Percentiles rank a stretch among this genome's conserved stretches.
phyloP scores from a whole-genome alignment of 2,113 vertebrate species.

The Dendropsophus ebraccatus region DNA sequence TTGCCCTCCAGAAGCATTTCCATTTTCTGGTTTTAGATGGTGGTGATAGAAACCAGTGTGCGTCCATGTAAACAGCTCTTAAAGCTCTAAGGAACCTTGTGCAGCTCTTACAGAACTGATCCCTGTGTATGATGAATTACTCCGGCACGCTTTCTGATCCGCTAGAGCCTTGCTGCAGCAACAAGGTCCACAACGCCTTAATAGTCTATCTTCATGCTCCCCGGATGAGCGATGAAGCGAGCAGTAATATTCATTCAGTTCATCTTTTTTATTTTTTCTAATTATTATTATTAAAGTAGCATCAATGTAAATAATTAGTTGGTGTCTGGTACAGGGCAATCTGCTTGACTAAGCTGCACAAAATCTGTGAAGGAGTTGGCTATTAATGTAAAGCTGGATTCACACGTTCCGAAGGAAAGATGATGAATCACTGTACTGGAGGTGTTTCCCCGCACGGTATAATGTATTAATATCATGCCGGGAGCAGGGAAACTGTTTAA shows the following conservation, averaged over 20 bases:
- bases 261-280: background rate
- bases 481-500: too few relatives aligned
- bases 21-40: slow-evolving; percentile 23
- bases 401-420: too few relatives aligned
- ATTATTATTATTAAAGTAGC: background rate
- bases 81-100: background rate
- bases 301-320: slow-evolving; percentile 1
- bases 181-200: background rate
- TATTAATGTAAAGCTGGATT: background rate
- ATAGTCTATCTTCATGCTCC: slow-evolving; percentile 2
- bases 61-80: background rate
- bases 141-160: background rate
- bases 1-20: slow-evolving; percentile 26
- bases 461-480: too few relatives aligned
- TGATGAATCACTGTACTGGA: too few relatives aligned
- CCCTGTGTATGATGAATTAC: background rate
- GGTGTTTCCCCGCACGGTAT: too few relatives aligned
- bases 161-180: background rate
- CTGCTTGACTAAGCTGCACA: background rate
- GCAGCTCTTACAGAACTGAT: background rate
- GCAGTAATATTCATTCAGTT: background rate
- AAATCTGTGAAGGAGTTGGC: background rate
- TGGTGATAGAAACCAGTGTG: slow-evolving; percentile 19
- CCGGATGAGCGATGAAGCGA: background rate
- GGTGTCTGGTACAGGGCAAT: background rate